Conservation (phyloP, 2,797 vertebrate species). For the Sphenodon punctatus region DNA sequence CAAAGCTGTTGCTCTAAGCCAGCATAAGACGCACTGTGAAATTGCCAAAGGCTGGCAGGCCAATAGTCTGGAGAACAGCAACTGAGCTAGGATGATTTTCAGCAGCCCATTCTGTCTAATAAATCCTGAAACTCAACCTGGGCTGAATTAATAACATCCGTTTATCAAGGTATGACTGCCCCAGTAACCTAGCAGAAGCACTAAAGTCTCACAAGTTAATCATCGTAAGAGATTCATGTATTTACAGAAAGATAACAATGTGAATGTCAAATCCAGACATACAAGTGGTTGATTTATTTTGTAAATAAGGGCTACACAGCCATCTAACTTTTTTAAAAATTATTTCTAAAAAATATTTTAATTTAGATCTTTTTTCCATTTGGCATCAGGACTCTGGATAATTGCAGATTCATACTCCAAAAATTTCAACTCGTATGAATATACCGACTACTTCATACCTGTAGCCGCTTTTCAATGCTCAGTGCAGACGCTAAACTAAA, state of each 20-base stretch:
- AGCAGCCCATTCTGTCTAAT: not conserved
- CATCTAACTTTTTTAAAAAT: slow-evolving; percentile 15
- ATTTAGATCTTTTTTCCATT: slow-evolving; percentile 57
- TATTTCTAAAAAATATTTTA: slow-evolving; percentile 61
- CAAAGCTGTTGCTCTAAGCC: not conserved
- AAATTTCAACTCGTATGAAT: slow-evolving; percentile 32
- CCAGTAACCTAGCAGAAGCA: not conserved
- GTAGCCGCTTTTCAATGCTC: slow-evolving; percentile 48
- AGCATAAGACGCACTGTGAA: not conserved
- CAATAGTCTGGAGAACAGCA: not conserved
- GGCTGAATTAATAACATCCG: not conserved
- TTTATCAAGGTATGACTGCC: not conserved
- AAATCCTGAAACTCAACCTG: not conserved
- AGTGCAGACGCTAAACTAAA: slow-evolving; percentile 56
- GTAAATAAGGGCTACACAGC: slow-evolving; percentile 35
- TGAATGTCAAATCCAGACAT: slow-evolving; percentile 62
- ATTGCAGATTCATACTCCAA: slow-evolving; percentile 50
- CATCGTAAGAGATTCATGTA: slow-evolving; percentile 32
- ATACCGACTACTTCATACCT: slow-evolving; percentile 43
- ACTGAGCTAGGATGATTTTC: not conserved
- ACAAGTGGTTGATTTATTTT: slow-evolving; percentile 38
- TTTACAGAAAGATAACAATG: slow-evolving; percentile 48
- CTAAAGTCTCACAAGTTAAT: not conserved
- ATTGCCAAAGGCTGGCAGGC: not conserved
- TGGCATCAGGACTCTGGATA: slow-evolving; percentile 49